Evolutionary conservation across 2,888 invertebrate genomes (phyloP), one percentile per base, ranked within the genome.

Genomic region (Pheosia gnoma): DNA sequence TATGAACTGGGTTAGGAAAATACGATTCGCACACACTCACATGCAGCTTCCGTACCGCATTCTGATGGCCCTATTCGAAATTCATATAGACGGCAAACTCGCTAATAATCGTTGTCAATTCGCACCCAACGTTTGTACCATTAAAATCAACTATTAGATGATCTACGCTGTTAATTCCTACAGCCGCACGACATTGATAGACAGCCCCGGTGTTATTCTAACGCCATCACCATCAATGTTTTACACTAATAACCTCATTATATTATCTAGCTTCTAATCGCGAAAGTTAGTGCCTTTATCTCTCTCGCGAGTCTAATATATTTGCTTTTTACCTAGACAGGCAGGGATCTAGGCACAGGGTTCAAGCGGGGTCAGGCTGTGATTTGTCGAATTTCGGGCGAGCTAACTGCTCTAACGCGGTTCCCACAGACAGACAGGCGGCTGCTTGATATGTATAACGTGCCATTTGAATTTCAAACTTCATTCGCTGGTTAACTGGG

Each of bases 381-480:
- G 80, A 82, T 82, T 83, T 79, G 81, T 79, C 80, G 79, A 81
- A 82, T 83, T 81, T 81, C 74, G 78, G 73, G 70, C 65, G 75
- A 76, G 81, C 82, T 80, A 80, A 79, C 75, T 72, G 71, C 60
- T 57, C 73, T 82, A 83, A 83, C 76, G 70, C 67, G 79, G 80
- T 84, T 84, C 83, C 71, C 75, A 72, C 73, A 73, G 72, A 77
- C 79, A 81, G 81, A 75, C 80, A 71, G 71, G 67, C 72, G 71
- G 68, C 72, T 66, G 72, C 67, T 72, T 74, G 75, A 79, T 78
- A 75, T 78, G 80, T 82, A 80, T 81, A 79, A 80, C 79, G 75
- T 71, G 78, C 77, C 71, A 84, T 84, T 84, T 83, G 85, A 84
- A 84, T 83, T 80, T 79, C 81, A 80, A 84, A 83, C 76, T 68